Base-by-base conservation (phyloP, 2,797 vertebrate genomes). In the Smutsia gigantea region DNA sequence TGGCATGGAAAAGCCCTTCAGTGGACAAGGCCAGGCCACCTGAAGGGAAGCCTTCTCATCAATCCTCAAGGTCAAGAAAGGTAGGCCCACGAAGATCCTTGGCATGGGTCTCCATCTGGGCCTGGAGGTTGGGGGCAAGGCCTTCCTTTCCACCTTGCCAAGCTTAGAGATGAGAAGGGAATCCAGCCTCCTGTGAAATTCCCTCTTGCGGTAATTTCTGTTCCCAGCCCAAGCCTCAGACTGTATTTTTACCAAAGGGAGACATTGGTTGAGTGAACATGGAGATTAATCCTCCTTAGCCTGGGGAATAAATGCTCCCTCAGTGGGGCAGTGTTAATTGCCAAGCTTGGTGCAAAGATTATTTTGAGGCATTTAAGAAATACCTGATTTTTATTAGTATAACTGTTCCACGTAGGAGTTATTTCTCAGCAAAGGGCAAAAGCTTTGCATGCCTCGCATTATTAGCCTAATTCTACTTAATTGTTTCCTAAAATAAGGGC, bases 381-480 rank as follows among this genome's bases (percentile, higher is more conserved):
- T 90, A 49, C 96, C 74, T 97, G 90, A 96, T 96, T 98, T 97
- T 97, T 97, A 97, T 96, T 93, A 97, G 92, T 93, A 61, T 94
- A 98, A 97, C 97, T 95, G 96, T 91, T 86, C 97, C 96, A 98
- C 1, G 92, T 95, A 97, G 96, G 96, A 97, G 96, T 97, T 89
- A 96, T 93, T 97, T 97, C 94, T 97, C 93, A 92, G 94, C 78
- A 96, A 97, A 98, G 97, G 97, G 96, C 97, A 96, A 97, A 97
- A 97, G 97, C 97, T 97, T 96, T 89, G 93, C 90, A 97, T 96
- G 93, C 95, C 95, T 97, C 0, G 5, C 72, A 92, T 89, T 96
- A 93, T 97, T 97, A 94, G 91, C 79, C 96, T 97, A 96, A 97
- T 98, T 97, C 97, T 83, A 77, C 93, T 96, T 98, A 97, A 97